Base-by-base conservation (phyloP, 2,113 vertebrate genomes). In the Sorex araneus region DNA sequence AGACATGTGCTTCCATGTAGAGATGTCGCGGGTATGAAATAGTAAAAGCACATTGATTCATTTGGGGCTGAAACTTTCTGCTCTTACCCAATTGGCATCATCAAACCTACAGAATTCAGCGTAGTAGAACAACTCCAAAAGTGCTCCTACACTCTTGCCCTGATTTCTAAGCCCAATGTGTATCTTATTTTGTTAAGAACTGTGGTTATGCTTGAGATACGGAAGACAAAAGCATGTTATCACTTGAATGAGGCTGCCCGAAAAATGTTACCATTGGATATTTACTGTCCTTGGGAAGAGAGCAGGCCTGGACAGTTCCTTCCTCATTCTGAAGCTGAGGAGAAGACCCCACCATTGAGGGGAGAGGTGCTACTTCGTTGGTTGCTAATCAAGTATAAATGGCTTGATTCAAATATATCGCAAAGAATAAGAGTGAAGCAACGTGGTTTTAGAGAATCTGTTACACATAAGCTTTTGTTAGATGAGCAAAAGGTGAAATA, bases 181-280 rank as follows among this genome's bases (percentile, higher is more conserved):
- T 84, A 25, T 93, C 47, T 54, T 27, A 40, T 8, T 84, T 76
- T n/a, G 66, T 79, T 77, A 32, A 76, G 36, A 69, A 50, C n/a
- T 63, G 19, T 84, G 64, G 19, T 73, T 77, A 50, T 69, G 76
- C 60, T 27, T 89, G 84, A 23, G 34, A 73, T 23, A 43, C 54
- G 80, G 71, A 57, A 63, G 54, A 66, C 19, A 60, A 88, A 77
- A 94, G 90, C 50, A 0, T 88, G 85, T 95, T 95, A 92, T 94
- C 79, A 93, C 91, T 93, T 93, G 86, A 94, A 79, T 34, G 63
- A 75, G n/a, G 50, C 69, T 94, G 81, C 84, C 43, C 87, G 60
- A 84, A 86, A 91, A 92, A 66, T 80, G 70, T 86, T 95, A 80
- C 45, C 90, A 23, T n/a, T 91, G 94, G 92, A 89, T 88, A 84